Evolutionary conservation across 53 echinoderm and acorn worm genomes (phyloP).

Genomic region (Glandiceps talaboti): DNA sequence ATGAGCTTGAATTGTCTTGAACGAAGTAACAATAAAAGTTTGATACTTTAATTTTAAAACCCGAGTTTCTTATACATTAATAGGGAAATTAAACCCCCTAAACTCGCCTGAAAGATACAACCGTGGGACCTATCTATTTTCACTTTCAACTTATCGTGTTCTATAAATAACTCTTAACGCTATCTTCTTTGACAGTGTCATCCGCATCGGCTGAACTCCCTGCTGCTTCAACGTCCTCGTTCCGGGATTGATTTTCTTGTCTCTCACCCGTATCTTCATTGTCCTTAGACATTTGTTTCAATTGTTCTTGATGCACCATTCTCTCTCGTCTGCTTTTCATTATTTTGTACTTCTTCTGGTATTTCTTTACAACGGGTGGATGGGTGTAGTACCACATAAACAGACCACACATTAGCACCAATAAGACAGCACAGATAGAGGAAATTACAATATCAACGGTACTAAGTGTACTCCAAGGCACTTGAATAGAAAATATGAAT

Average conservation of each 20-base stretch:
- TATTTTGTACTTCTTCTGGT: not conserved
- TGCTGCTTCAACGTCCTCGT: not conserved
- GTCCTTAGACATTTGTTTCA: not conserved
- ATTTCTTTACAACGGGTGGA: not conserved
- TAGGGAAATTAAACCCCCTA: too few relatives aligned
- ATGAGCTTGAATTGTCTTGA: too few relatives aligned
- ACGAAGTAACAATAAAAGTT: too few relatives aligned
- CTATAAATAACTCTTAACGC: not conserved
- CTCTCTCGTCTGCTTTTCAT: not conserved
- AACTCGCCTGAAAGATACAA: too few relatives aligned
- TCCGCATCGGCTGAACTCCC: not conserved
- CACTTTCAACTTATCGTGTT: too few relatives aligned
- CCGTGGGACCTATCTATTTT: too few relatives aligned
- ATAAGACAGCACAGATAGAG: not conserved
- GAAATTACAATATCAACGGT: not conserved
- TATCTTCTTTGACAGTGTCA: not conserved
- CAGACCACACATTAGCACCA: not conserved
- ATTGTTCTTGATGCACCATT: not conserved
- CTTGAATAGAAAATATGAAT: not conserved
- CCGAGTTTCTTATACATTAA: too few relatives aligned
- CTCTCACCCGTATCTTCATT: not conserved
- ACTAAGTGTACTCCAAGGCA: not conserved
- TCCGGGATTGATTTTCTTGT: not conserved
- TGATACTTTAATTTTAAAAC: too few relatives aligned
- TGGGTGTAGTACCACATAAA: not conserved